Conservation (phyloP, 2,888 invertebrate genomes). For the Trachelus tabidus region DNA sequence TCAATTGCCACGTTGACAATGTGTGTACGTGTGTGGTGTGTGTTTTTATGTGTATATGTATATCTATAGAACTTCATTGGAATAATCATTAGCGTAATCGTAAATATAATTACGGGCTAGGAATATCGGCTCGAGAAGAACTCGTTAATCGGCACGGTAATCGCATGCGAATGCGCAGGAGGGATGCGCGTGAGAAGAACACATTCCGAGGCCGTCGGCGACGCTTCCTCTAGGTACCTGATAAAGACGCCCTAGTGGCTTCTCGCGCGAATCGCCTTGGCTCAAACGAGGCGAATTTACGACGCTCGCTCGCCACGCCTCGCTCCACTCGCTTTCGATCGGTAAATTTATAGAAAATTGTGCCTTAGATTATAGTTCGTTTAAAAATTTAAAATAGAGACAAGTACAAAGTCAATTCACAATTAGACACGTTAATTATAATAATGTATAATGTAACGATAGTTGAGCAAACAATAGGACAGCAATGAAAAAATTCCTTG, state of each 20-base stretch:
- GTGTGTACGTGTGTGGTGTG: background rate
- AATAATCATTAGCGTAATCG: background rate
- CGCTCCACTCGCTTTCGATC: constrained; percentile 4
- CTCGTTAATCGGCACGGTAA: background rate
- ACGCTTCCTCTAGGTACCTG: background rate
- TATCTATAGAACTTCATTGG: background rate
- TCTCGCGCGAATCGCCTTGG: background rate
- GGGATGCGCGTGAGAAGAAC: background rate
- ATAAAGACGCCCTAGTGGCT: background rate
- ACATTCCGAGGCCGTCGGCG: background rate
- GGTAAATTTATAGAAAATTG: constrained; percentile 40
- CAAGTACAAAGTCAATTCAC: constrained; percentile 31
- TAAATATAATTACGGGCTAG: background rate
- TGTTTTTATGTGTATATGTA: background rate
- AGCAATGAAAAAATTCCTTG: constrained; percentile 41
- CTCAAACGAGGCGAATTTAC: background rate
- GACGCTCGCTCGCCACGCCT: background rate
- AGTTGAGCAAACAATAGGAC: constrained; percentile 53
- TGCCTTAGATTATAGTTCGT: constrained; percentile 28
- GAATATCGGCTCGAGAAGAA: background rate
- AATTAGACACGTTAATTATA: constrained; percentile 19
- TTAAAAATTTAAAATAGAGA: constrained; percentile 6
- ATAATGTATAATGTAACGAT: constrained; percentile 19
- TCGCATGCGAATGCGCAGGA: background rate
- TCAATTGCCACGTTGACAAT: background rate